Evolutionary conservation across 1,140 invertebrate genomes (phyloP).

Genomic region (Euborellia annulipes): DNA sequence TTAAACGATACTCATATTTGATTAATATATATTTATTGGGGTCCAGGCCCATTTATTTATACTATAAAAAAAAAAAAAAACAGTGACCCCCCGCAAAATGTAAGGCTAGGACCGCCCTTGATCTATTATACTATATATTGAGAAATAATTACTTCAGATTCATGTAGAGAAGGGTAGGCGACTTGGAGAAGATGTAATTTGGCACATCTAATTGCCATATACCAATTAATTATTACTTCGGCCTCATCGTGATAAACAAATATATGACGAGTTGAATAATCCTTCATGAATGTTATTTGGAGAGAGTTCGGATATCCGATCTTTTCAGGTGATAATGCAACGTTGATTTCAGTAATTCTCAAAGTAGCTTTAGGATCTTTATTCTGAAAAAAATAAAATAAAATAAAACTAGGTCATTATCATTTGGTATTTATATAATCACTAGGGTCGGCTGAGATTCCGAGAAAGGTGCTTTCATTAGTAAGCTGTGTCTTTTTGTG

Average conservation of each 20-base stretch:
- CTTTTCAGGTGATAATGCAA: slow-evolving; percentile 71
- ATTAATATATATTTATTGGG: too few species aligned
- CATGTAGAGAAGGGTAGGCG: slow-evolving; percentile 61
- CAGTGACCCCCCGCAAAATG: too few species aligned
- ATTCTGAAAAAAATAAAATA: slow-evolving; percentile 23
- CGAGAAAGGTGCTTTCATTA: too few species aligned
- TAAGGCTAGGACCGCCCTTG: too few species aligned
- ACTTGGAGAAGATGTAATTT: slow-evolving; percentile 68
- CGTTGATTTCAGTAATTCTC: slow-evolving; percentile 66
- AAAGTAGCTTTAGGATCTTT: slow-evolving; percentile 70
- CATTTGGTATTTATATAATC: not conserved
- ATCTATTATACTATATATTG: not conserved
- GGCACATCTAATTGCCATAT: slow-evolving; percentile 69
- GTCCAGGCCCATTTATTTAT: too few species aligned
- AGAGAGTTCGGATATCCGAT: slow-evolving; percentile 62
- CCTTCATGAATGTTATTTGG: slow-evolving; percentile 68
- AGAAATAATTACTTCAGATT: slow-evolving; percentile 40
- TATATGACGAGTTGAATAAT: slow-evolving; percentile 65
- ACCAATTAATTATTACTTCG: slow-evolving; percentile 77
- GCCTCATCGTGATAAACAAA: slow-evolving; percentile 75
- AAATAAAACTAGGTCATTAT: slow-evolving; percentile 1
- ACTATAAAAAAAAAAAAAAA: too few species aligned
- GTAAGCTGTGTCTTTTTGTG: too few species aligned
- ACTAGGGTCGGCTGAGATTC: too few species aligned
- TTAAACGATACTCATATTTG: too few species aligned